Percentiles rank a stretch among this genome's conserved stretches.
phyloP scores from a whole-genome alignment of 2,113 vertebrate species.

The Microtus pennsylvanicus region DNA sequence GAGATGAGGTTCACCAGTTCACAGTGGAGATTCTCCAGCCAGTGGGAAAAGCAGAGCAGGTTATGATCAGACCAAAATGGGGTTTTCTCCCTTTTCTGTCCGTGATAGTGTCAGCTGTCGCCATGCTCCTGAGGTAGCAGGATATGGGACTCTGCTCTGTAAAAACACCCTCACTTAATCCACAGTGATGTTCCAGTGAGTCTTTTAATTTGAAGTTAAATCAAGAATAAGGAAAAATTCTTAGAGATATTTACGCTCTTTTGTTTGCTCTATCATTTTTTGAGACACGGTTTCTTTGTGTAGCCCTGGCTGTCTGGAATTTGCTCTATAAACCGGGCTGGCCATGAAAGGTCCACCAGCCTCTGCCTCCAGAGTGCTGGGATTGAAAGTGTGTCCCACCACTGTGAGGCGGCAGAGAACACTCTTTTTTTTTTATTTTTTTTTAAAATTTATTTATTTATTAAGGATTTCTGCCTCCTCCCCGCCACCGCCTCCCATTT shows the following conservation, averaged over 20 bases:
- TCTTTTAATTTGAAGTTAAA: not conserved
- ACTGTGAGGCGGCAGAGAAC: not conserved
- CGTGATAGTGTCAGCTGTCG: not conserved
- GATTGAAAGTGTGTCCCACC: not conserved
- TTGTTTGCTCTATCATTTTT: not conserved
- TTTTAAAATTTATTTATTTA: no score
- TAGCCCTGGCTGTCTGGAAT: not conserved
- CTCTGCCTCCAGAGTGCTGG: not conserved
- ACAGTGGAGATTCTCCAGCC: not conserved
- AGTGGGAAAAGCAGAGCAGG: not conserved
- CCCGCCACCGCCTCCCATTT: no score
- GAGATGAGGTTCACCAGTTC: no score
- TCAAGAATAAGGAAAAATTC: constrained; percentile 1
- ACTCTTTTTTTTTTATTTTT: not conserved
- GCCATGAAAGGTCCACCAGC: not conserved
- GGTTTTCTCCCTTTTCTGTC: not conserved
- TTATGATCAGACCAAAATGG: not conserved
- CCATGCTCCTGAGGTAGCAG: not conserved
- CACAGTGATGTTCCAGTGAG: not conserved
- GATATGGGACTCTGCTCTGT: not conserved
- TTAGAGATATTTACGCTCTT: not conserved
- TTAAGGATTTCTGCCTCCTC: no score
- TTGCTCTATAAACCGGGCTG: not conserved
- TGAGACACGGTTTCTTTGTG: not conserved
- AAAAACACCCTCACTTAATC: not conserved